These are phyloP conservation scores for Heptranchias perlo DNA, from an alignment of 2,113 vertebrate species.

Conservation along the genomic window DNA sequence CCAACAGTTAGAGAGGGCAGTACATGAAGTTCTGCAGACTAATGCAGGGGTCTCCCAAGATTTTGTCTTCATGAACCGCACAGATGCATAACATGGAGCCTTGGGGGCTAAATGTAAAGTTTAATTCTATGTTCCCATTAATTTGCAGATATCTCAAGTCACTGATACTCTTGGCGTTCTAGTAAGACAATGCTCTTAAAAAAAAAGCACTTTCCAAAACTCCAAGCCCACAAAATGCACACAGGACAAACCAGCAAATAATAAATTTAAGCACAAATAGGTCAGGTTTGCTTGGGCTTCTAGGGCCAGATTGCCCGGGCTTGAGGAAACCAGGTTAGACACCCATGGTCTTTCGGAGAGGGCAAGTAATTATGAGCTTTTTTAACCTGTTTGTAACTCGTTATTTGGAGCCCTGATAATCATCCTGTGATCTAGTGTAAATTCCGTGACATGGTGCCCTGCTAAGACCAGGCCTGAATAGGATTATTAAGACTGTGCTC, in stretches of 20 bases:
- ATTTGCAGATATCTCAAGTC: neutral
- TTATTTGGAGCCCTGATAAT: neutral
- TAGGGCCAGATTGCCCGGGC: neutral
- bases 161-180: neutral
- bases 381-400: neutral
- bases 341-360: neutral
- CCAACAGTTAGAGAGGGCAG: neutral
- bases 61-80: neutral
- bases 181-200: neutral
- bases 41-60: neutral
- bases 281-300: neutral
- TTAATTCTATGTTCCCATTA: neutral
- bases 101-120: neutral
- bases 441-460: neutral
- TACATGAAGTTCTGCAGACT: neutral
- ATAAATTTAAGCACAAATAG: neutral
- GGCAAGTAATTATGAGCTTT: neutral
- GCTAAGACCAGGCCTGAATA: neutral
- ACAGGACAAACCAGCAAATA: neutral
- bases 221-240: neutral
- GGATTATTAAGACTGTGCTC: neutral
- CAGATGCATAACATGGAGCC: neutral
- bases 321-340: neutral
- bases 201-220: neutral
- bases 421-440: neutral